Conservation (phyloP, 2,113 vertebrate genomes). For the Taurulus bubalis region DNA sequence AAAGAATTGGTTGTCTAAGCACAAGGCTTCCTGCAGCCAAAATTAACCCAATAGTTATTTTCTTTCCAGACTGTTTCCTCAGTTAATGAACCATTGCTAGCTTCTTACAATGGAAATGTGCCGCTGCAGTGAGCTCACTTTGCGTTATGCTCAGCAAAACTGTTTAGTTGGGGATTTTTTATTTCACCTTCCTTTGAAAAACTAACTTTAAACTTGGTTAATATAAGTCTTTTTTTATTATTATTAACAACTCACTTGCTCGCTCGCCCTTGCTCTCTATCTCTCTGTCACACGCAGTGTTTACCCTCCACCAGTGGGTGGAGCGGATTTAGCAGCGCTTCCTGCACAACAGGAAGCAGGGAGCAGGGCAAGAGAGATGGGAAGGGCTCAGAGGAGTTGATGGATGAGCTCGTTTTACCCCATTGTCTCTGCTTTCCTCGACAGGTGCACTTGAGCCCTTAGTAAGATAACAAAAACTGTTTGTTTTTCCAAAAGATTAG, state of each 20-base stretch:
- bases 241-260: constrained; percentile 11
- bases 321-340: constrained; percentile 68
- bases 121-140: constrained; percentile 52
- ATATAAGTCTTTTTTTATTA: constrained; percentile 13
- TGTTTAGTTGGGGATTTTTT: background rate
- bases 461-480: constrained; percentile 36
- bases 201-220: background rate
- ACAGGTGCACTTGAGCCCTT: constrained; percentile 70
- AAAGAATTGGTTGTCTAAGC: constrained; percentile 78
- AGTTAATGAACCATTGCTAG: constrained; percentile 59
- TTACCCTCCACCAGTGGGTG: constrained; percentile 67
- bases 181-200: constrained; percentile 2
- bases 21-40: constrained; percentile 69
- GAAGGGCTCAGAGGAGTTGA: constrained; percentile 70
- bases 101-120: constrained; percentile 53
- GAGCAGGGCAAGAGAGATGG: constrained; percentile 56
- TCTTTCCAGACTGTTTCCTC: constrained; percentile 72
- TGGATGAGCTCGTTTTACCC: constrained; percentile 65
- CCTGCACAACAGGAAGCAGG: constrained; percentile 81
- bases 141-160: constrained; percentile 5
- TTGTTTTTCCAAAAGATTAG: constrained; percentile 21
- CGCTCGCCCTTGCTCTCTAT: constrained; percentile 28
- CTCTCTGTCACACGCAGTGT: constrained; percentile 50
- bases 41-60: constrained; percentile 69
- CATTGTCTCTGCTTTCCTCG: constrained; percentile 77